These are phyloP conservation scores for Corbicula japonica DNA, from an alignment of 2,888 invertebrate genomes.

Conservation along the genomic window DNA sequence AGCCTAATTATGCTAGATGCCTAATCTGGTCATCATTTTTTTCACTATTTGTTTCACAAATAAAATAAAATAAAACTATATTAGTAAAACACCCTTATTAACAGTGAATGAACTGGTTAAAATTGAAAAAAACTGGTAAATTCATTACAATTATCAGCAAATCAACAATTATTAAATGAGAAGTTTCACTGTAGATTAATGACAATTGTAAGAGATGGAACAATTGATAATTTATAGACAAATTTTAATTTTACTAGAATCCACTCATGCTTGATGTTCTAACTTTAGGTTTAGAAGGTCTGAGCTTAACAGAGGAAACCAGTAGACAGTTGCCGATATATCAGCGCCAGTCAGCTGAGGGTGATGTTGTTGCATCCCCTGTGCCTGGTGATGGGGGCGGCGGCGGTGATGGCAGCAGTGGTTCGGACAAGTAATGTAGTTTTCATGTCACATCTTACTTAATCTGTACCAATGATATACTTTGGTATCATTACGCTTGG, in stretches of 20 bases:
- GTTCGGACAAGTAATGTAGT: constrained; percentile 73
- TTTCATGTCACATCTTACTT: no score
- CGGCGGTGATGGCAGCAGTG: constrained; percentile 79
- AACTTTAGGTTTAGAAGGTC: constrained; percentile 58
- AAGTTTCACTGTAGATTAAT: not conserved
- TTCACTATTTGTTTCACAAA: no score
- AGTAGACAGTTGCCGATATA: constrained; percentile 63
- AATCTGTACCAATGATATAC: no score
- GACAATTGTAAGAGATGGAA: no score
- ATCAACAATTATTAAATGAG: not conserved
- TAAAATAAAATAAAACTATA: no score
- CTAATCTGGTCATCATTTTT: no score
- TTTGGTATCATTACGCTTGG: no score
- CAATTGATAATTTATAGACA: no score
- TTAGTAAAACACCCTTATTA: no score
- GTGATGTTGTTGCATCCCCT: constrained; percentile 76
- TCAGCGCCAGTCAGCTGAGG: constrained; percentile 78
- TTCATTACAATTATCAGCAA: not conserved
- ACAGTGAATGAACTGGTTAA: no score
- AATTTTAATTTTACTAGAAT: not conserved
- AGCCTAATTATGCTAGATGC: no score
- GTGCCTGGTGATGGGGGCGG: constrained; percentile 79
- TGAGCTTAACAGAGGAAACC: constrained; percentile 49
- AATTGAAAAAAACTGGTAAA: no score
- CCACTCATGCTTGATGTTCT: not conserved